Conservation (phyloP, 2,797 vertebrate species). For the Pristis pectinata region DNA sequence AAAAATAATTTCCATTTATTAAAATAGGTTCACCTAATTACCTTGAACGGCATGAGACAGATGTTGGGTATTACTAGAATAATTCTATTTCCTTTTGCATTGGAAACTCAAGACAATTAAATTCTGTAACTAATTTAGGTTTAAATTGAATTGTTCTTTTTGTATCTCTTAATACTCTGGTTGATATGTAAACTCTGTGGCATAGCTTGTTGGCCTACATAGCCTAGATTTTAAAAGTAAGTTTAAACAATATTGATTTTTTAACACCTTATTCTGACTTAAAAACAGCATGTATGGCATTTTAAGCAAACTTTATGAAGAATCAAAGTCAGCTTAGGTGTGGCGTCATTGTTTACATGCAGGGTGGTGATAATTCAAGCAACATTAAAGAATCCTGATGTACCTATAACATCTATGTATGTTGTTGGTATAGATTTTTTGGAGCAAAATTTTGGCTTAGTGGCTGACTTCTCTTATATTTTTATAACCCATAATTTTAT, state of each 20-base stretch:
- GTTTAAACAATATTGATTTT: not conserved
- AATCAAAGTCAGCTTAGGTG: not conserved
- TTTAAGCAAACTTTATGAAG: not conserved
- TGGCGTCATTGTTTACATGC: not conserved
- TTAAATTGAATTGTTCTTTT: slow-evolving; percentile 32
- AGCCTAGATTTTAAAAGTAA: slow-evolving; percentile 7
- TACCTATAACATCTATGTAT: not conserved
- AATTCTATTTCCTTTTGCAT: slow-evolving; percentile 25
- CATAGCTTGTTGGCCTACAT: slow-evolving; percentile 33
- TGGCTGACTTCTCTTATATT: not conserved
- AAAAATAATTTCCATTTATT: slow-evolving; percentile 36
- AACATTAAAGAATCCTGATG: not conserved
- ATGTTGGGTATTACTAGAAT: slow-evolving; percentile 1
- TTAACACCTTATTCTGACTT: not conserved
- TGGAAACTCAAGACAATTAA: slow-evolving; percentile 26
- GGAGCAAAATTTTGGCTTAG: not conserved
- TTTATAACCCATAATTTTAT: not conserved
- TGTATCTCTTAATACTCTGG: slow-evolving; percentile 2
- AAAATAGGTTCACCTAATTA: slow-evolving; percentile 35
- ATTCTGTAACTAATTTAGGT: slow-evolving; percentile 24
- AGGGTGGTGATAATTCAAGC: not conserved
- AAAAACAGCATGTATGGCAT: not conserved
- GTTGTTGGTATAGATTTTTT: not conserved
- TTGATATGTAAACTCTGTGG: not conserved
- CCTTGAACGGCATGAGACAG: slow-evolving; percentile 8